Conservation (phyloP, 2,113 vertebrate species). For the Heptranchias perlo region DNA sequence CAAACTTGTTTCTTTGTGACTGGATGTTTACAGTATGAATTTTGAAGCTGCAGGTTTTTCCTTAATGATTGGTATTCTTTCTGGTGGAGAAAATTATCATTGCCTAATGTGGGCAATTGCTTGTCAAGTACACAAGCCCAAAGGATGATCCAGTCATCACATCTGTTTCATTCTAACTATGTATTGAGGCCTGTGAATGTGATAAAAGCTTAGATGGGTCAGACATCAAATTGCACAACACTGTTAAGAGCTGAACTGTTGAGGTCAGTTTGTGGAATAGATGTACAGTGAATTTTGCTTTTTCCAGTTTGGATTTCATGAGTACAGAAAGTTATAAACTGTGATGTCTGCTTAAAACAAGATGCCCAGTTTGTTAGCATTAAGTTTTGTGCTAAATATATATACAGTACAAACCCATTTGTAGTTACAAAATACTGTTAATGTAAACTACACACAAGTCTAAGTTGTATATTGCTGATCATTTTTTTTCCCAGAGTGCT, state of each 20-base stretch:
- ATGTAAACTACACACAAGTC: background rate
- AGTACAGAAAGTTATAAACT: background rate
- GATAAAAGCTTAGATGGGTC: background rate
- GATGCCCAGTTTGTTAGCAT: background rate
- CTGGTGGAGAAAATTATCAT: background rate
- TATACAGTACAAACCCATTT: background rate
- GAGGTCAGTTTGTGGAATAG: background rate
- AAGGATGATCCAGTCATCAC: background rate
- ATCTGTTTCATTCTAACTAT: background rate
- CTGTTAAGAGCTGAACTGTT: background rate
- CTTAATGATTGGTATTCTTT: background rate
- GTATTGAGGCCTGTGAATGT: background rate
- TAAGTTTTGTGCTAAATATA: background rate
- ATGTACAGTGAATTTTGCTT: background rate
- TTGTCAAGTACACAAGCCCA: background rate
- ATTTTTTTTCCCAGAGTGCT: background rate
- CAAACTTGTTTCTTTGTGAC: background rate
- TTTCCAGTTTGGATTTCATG: background rate
- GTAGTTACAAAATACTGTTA: background rate
- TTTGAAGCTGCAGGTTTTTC: background rate
- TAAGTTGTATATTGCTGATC: background rate
- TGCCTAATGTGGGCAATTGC: background rate
- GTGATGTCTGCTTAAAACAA: slow-evolving; percentile 5
- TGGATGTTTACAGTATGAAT: slow-evolving; percentile 28
- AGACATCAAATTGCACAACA: background rate